Conservation (phyloP, 1,140 invertebrate genomes). For the Euwallacea fornicatus region DNA sequence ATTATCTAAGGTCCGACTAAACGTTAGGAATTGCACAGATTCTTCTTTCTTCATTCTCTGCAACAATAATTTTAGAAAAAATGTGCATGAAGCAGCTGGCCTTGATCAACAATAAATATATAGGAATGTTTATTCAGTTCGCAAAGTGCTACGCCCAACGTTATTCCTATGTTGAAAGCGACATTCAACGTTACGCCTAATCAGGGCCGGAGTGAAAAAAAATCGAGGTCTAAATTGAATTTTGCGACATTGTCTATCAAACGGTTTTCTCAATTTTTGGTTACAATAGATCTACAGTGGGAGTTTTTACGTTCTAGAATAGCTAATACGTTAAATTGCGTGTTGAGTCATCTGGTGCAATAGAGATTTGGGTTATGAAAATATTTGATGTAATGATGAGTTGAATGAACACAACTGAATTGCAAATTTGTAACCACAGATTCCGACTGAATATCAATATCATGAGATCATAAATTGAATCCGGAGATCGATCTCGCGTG, state of each 20-base stretch:
- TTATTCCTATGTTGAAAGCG: slow-evolving; percentile 32
- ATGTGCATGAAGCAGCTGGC: slow-evolving; percentile 33
- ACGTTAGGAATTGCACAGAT: slow-evolving; percentile 8
- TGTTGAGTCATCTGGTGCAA: no score
- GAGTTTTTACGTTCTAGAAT: no score
- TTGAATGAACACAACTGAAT: no score
- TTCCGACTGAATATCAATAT: no score
- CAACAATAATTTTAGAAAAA: slow-evolving; percentile 33
- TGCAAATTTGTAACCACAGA: no score
- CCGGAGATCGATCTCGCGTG: no score
- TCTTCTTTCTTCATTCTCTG: slow-evolving; percentile 11
- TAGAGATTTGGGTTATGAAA: no score
- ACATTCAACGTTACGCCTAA: slow-evolving; percentile 26
- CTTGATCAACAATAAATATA: slow-evolving; percentile 35
- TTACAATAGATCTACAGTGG: no score
- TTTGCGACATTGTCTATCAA: not conserved
- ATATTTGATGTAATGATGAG: no score
- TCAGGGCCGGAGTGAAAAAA: slow-evolving; percentile 20
- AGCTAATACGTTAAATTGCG: no score
- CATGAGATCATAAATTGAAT: no score
- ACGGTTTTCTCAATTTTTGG: no score
- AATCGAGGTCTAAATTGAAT: slow-evolving; percentile 6
- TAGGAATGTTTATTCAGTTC: slow-evolving; percentile 35
- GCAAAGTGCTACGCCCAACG: slow-evolving; percentile 30
- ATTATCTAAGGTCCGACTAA: not conserved